Evolutionary conservation across 2,797 vertebrate genomes (phyloP), one percentile per base, ranked within the genome.

Genomic region (Thripadectes ignobilis): DNA sequence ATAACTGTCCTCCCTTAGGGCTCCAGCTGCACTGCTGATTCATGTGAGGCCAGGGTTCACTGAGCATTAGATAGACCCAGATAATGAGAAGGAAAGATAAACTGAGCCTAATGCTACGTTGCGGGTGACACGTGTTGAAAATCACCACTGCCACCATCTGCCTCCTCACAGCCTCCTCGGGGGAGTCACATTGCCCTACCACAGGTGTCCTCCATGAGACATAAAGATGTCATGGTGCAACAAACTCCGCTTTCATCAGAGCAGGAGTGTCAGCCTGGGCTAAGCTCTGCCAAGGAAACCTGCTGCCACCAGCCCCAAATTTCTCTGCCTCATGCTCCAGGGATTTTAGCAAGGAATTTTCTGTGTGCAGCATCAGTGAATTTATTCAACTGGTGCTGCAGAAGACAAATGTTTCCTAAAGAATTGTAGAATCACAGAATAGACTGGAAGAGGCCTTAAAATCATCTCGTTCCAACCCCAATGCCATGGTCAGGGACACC

Each of bases 101-200:
- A 80, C 4, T 38, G 69, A 86, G 32, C 45, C 30, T 69, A 67
- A 26, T 67, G 52, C 14, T 77, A 43, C 73, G 12, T 4, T 46
- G 32, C 3, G 3, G n/a, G n/a, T 52, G 48, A 63, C n/a, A 65
- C 10, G 3, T 9, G 15, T 26, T 74, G 68, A 51, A 83, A 85
- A 75, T 4, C 21, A 52, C 34, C 48, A 19, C 22, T 10, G 9
- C 39, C 0, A 2, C 74, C 1, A 5, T 24, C 18, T 55, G 30
- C 15, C 15, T 68, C 43, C 38, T 73, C 2, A 0, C 54, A 58
- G 58, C 21, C 45, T 55, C 22, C 29, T 19, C 24, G 3, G n/a
- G 39, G 61, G 12, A 63, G 26, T 14, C 55, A 76, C 1, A 0
- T 7, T 26, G 45, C 26, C 26, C 7, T 0, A 12, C 65, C 32